A percentile compares a stretch with the other conserved stretches of the same genome.
Conservation (phyloP, 2,797 vertebrate species). For the Halcyon badia region DNA sequence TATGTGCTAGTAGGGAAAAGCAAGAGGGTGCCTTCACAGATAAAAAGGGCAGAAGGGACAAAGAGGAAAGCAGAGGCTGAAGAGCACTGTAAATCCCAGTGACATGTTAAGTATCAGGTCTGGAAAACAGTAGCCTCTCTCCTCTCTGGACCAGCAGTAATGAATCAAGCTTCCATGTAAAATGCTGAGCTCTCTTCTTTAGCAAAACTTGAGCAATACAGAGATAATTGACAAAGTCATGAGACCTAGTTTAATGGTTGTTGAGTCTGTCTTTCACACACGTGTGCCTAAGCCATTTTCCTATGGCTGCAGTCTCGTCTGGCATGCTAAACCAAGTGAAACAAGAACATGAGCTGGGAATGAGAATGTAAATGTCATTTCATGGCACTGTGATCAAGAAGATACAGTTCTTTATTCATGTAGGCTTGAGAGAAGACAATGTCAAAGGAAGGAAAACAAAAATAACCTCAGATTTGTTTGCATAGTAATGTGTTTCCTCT, state of each 20-base stretch:
- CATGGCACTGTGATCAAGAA: slow-evolving; percentile 18
- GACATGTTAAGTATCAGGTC: not conserved
- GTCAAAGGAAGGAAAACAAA: slow-evolving; percentile 11
- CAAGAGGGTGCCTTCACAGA: not conserved
- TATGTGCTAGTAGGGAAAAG: not conserved
- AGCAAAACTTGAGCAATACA: not conserved
- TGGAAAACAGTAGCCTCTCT: not conserved
- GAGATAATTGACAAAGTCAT: not conserved
- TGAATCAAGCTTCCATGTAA: not conserved
- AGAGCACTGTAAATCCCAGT: not conserved
- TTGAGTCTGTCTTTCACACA: not conserved
- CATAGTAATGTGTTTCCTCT: slow-evolving; percentile 8
- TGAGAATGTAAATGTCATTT: slow-evolving; percentile 46
- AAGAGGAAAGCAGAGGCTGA: not conserved
- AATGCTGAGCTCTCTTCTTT: not conserved
- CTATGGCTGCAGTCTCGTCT: not conserved
- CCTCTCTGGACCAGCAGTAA: not conserved
- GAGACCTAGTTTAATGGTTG: not conserved
- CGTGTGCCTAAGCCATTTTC: not conserved
- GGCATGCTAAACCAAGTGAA: not conserved
- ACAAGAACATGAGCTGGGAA: not conserved
- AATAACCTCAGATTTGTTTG: not conserved
- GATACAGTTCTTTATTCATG: not conserved
- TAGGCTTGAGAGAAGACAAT: not conserved
- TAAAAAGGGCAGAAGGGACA: not conserved